Base-by-base conservation (phyloP, 2,113 vertebrate genomes). In the Pycnonotus jocosus region DNA sequence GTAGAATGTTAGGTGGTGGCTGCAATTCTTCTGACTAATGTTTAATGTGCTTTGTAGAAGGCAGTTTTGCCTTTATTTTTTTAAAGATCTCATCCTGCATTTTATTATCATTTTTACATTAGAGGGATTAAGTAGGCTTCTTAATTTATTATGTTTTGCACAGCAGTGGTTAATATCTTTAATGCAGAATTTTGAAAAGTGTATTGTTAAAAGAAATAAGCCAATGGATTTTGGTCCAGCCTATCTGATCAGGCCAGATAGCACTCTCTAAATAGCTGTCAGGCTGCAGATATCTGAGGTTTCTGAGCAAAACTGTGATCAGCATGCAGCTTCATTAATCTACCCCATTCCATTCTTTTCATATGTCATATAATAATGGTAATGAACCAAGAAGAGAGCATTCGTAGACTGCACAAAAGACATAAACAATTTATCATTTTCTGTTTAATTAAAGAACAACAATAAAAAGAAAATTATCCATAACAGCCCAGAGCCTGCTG, bases 351-450 rank as follows among this genome's bases (percentile, higher is more conserved):
- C 66, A 87, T 93, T 96, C 92, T 95, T 93, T 78, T 94, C 91
- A 66, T 53, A 18, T 96, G 95, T 96, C 93, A 82, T 92, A 92
- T 45, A 90, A 93, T 89, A 94, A 95, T 86, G 95, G 92, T 89
- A 97, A 97, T 95, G 96, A 98, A 96, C 86, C 90, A 96, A 91
- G 93, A 97, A 97, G 90, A 10, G 35, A 90, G 70, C 95, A 86
- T 95, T 96, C 95, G 95, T 92, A 90, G 93, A 71, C 76, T 81
- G 81, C 81, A 81, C 70, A 89, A 78, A 33, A 96, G 96, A 96
- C 96, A 92, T 65, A 97, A 95, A 95, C 96, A 94, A 96, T 97
- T 96, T 91, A 95, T 98, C 97, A 96, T 93, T 90, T 94, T 96
- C 94, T 91, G 73, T 97, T 97, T 97, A 96, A 95, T 92, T 95